Conservation (phyloP, 2,888 invertebrate species). For the Yponomeuta sedellus region DNA sequence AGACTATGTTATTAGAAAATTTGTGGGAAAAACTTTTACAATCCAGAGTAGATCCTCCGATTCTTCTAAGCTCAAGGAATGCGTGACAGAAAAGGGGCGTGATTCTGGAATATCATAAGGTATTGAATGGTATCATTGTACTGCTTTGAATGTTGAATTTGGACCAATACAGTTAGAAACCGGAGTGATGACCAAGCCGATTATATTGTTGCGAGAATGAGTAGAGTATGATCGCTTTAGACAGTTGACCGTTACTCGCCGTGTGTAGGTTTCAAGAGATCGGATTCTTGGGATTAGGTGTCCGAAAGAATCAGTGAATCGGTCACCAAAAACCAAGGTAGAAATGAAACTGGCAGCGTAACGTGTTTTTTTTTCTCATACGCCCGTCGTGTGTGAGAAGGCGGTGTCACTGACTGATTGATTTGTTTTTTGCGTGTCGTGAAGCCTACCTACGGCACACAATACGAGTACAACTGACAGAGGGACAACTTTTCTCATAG, state of each 20-base stretch:
- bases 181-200: background rate
- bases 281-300: background rate
- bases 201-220: background rate
- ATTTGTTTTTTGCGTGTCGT: slow-evolving; percentile 10
- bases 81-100: slow-evolving; percentile 1
- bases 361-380: background rate
- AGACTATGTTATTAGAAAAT: background rate
- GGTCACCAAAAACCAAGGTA: background rate
- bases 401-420: slow-evolving; percentile 6
- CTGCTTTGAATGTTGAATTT: background rate
- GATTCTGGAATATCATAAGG: background rate
- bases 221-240: background rate
- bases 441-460: background rate
- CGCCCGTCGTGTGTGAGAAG: background rate
- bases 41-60: background rate
- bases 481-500: background rate
- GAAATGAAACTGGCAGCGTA: background rate
- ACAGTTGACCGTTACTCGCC: background rate
- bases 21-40: too few species aligned
- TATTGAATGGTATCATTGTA: background rate
- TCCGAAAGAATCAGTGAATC: background rate
- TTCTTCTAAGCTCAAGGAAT: background rate
- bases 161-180: background rate
- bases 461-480: background rate
- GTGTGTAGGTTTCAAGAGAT: background rate